Conservation (phyloP, 2,113 vertebrate genomes). For the Microcebus tavaratra region DNA sequence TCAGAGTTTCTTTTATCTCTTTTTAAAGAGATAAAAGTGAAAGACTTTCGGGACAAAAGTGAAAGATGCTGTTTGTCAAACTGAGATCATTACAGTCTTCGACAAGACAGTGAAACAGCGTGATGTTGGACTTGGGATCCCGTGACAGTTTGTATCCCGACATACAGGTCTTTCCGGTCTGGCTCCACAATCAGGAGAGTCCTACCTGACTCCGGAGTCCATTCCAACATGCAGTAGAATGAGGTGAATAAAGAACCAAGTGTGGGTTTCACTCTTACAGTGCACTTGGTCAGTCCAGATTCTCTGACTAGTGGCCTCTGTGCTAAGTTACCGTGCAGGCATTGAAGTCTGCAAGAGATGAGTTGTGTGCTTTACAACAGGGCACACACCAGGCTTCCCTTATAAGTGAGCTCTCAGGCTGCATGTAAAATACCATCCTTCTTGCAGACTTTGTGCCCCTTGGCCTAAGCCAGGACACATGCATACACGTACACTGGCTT, state of each 20-base stretch:
- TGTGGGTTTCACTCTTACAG: background rate
- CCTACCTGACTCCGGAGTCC: background rate
- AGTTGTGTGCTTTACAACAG: background rate
- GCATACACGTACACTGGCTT: background rate
- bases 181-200: background rate
- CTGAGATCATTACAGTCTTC: background rate
- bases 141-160: background rate
- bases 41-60: conserved; percentile 33
- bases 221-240: background rate
- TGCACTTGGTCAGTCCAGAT: background rate
- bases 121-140: background rate
- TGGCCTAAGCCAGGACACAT: background rate
- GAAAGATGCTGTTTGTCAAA: background rate
- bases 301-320: background rate
- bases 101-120: background rate
- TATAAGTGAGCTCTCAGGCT: background rate
- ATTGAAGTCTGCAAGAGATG: background rate
- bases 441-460: background rate
- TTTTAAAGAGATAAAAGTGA: conserved; percentile 30
- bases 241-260: background rate
- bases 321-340: background rate
- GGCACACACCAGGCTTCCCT: background rate
- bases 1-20: background rate
- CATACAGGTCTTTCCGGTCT: background rate
- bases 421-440: background rate